phyloP scores from a whole-genome alignment of 2,797 vertebrate species.

The Clarias fuscus region DNA sequence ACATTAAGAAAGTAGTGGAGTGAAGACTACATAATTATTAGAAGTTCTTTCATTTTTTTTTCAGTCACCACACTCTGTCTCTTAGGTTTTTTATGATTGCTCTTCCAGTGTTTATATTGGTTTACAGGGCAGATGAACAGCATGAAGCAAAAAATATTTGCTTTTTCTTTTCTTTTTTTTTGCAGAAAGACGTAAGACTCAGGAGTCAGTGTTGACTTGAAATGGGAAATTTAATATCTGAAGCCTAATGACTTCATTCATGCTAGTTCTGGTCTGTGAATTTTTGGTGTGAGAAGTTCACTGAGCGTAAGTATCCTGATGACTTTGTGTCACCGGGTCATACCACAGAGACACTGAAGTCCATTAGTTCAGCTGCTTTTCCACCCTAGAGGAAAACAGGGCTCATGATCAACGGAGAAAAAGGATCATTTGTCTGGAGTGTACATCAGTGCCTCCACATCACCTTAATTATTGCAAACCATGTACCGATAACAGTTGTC shows the following conservation, averaged over 20 bases:
- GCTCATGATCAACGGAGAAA: background rate
- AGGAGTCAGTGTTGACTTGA: background rate
- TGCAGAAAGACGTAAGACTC: background rate
- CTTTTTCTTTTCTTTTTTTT: background rate
- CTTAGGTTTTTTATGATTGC: background rate
- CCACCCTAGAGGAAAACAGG: background rate
- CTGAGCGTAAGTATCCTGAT: background rate
- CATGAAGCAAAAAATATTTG: background rate
- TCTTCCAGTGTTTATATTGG: background rate
- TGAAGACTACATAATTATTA: background rate
- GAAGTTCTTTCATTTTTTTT: background rate
- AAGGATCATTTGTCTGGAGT: background rate
- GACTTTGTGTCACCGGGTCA: constrained; percentile 1
- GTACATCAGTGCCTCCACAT: background rate
- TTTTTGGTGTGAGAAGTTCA: background rate
- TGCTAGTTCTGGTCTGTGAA: background rate
- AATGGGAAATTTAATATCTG: background rate
- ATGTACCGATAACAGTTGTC: background rate
- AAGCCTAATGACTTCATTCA: background rate
- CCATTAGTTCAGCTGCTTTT: background rate
- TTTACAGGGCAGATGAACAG: background rate
- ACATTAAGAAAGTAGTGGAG: background rate
- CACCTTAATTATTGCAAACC: background rate
- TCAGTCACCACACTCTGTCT: background rate
- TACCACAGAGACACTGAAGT: background rate